A percentile compares a stretch with the other conserved stretches of the same genome.
Evolutionary conservation across 2,888 invertebrate species (phyloP).

Genomic region (Steinernema carpocapsae): DNA sequence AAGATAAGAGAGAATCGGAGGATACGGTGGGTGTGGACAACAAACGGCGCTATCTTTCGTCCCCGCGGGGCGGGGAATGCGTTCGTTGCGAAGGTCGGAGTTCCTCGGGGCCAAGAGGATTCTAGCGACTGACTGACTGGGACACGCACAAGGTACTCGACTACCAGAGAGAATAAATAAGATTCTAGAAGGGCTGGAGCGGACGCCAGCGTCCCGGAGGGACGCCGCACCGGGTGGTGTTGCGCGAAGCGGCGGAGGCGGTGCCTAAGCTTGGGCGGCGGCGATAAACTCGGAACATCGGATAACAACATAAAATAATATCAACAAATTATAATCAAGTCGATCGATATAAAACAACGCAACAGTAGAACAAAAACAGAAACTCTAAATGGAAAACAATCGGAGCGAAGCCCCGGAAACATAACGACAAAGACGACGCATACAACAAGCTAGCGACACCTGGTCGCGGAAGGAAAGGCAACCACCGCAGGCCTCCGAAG

Average conservation of each 20-base stretch:
- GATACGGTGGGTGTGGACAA: background rate
- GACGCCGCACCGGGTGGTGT: too few species aligned
- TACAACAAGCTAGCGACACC: constrained; percentile 29
- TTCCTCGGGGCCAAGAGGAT: constrained; percentile 13
- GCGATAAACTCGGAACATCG: background rate
- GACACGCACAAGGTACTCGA: constrained; percentile 2
- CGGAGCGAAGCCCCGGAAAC: constrained; percentile 12
- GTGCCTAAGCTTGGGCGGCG: background rate
- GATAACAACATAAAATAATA: constrained; percentile 12
- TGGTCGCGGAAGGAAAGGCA: constrained; percentile 22
- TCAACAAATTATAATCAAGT: constrained; percentile 13
- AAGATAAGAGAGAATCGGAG: background rate
- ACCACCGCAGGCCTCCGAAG: constrained; percentile 30
- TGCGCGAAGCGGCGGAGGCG: constrained; percentile 26
- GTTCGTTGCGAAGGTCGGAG: constrained; percentile 1
- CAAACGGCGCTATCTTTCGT: constrained; percentile 18
- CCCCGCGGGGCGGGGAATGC: background rate
- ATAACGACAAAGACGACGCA: background rate
- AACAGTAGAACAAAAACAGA: background rate
- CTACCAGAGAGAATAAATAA: too few species aligned
- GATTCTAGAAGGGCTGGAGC: too few species aligned
- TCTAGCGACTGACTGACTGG: constrained; percentile 10
- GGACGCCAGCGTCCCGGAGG: background rate
- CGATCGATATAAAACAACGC: constrained; percentile 18
- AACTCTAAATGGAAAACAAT: constrained; percentile 27